These are phyloP conservation scores for Phallusia fumigata DNA, from an alignment of 23 tunicate species.

Conservation along the genomic window DNA sequence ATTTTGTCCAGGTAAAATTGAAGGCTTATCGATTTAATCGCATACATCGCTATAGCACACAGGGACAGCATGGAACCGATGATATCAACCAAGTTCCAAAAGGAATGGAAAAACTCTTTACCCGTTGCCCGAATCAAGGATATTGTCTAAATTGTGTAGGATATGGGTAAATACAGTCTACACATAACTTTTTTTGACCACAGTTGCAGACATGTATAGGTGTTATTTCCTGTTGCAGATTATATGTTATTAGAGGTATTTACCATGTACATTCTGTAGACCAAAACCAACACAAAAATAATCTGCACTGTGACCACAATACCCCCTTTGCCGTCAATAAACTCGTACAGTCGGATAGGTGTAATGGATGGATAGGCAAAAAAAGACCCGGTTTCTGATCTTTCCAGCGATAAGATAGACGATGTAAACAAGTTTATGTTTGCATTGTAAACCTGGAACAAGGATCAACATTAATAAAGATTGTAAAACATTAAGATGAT, in stretches of 20 bases:
- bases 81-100: conserved; percentile 73
- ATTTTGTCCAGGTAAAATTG: conserved; percentile 38
- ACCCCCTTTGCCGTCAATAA: conserved; percentile 78
- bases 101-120: conserved; percentile 33
- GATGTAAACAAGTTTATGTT: conserved; percentile 78
- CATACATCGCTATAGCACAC: conserved; percentile 47
- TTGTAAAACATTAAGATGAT: too few species aligned
- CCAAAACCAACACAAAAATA: conserved; percentile 43
- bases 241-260: too few species aligned
- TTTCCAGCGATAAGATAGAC: conserved; percentile 49
- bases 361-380: conserved; percentile 47
- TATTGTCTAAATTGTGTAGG: conserved; percentile 47
- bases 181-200: too few species aligned
- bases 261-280: conserved; percentile 57
- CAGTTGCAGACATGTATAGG: conserved; percentile 5
- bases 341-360: conserved; percentile 75
- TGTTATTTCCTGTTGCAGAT: too few species aligned
- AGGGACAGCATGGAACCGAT: conserved; percentile 39
- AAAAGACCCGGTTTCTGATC: conserved; percentile 64
- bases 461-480: too few species aligned
- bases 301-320: conserved; percentile 44
- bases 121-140: conserved; percentile 17
- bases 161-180: too few species aligned
- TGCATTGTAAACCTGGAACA: conserved; percentile 84
- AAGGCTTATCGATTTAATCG: conserved; percentile 36